These are phyloP conservation scores for Leptinotarsa lineolata DNA, from an alignment of 1,140 invertebrate species.

Conservation along the genomic window DNA sequence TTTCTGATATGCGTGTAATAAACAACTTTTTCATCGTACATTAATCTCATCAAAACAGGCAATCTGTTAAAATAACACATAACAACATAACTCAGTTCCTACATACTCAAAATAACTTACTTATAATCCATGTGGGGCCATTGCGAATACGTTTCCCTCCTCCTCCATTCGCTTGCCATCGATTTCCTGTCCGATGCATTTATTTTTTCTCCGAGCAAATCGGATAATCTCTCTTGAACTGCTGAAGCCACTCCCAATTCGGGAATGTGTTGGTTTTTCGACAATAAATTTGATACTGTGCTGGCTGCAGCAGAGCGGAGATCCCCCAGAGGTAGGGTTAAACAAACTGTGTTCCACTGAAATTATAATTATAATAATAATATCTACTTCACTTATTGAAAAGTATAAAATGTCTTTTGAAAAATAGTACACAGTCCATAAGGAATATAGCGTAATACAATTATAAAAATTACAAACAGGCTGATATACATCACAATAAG, in stretches of 20 bases:
- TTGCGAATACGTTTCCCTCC: constrained; percentile 85
- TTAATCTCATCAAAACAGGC: too few relatives aligned
- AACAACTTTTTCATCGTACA: too few relatives aligned
- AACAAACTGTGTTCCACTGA: constrained; percentile 88
- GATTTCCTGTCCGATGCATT: constrained; percentile 67
- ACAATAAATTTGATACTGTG: constrained; percentile 80
- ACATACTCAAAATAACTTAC: constrained; percentile 59
- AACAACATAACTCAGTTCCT: too few relatives aligned
- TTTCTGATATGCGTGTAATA: too few relatives aligned
- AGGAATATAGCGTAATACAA: not conserved
- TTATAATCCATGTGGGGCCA: constrained; percentile 98
- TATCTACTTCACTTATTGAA: not conserved
- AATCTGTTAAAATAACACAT: too few relatives aligned
- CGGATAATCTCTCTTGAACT: constrained; percentile 81
- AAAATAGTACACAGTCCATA: not conserved
- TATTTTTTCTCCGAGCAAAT: constrained; percentile 66
- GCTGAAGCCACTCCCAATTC: constrained; percentile 86
- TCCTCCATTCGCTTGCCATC: constrained; percentile 90
- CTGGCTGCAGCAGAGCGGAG: constrained; percentile 77
- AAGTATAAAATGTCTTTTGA: not conserved
- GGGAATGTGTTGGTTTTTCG: constrained; percentile 79
- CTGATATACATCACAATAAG: too few relatives aligned
- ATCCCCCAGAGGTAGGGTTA: constrained; percentile 76
- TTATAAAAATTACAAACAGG: not conserved
- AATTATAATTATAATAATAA: constrained; percentile 46